These are phyloP conservation scores for Scophthalmus maximus DNA, from an alignment of 2,113 vertebrate genomes.

Conservation along the genomic window DNA sequence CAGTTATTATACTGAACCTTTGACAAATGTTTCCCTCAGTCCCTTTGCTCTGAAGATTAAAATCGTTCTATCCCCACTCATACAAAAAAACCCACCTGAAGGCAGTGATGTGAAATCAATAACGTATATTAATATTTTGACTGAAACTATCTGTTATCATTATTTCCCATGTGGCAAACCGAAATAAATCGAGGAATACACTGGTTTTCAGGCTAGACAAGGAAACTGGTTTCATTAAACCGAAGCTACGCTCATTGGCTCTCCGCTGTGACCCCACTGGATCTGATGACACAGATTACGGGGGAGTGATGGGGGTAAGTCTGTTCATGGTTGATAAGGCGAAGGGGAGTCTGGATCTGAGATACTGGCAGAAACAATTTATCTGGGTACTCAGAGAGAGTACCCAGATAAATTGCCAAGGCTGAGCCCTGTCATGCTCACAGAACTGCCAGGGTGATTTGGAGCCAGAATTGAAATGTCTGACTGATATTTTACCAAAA, in stretches of 20 bases:
- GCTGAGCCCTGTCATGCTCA: conserved; percentile 46
- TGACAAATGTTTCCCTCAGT: neutral
- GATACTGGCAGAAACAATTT: conserved; percentile 64
- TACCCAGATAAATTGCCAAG: conserved; percentile 50
- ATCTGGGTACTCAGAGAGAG: conserved; percentile 57
- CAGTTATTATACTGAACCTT: conserved; percentile 5
- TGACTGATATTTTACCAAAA: conserved; percentile 52
- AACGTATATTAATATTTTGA: conserved; percentile 42
- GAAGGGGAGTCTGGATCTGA: conserved; percentile 44
- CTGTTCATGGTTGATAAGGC: conserved; percentile 80
- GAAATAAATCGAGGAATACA: conserved; percentile 45
- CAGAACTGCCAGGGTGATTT: conserved; percentile 33
- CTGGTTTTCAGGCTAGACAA: conserved; percentile 55
- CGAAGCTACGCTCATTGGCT: conserved; percentile 51
- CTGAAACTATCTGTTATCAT: conserved; percentile 6
- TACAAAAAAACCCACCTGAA: neutral
- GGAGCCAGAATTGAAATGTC: conserved; percentile 31
- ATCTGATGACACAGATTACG: conserved; percentile 78
- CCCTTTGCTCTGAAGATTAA: conserved; percentile 5
- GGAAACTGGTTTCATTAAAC: conserved; percentile 62
- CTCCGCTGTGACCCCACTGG: conserved; percentile 73
- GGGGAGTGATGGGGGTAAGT: conserved; percentile 63
- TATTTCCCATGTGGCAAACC: conserved; percentile 34
- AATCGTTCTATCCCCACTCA: neutral
- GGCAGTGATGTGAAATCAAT: conserved; percentile 30